Percentiles rank a stretch among this genome's conserved stretches.
Conservation (phyloP, 92 coral and sea anemone genomes). For the Umimayanthus kanabou region DNA sequence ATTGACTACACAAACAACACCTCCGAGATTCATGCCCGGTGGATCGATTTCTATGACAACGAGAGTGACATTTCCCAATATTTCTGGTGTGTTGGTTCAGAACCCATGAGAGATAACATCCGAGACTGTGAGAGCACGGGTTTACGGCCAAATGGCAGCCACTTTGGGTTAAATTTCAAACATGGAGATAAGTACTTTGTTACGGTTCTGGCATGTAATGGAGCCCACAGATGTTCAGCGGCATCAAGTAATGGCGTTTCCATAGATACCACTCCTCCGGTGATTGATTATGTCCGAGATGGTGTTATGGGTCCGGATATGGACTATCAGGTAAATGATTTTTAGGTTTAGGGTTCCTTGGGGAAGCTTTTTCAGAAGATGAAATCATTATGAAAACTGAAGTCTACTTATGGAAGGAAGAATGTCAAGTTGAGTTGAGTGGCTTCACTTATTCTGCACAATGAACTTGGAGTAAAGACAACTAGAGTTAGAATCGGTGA, state of each 20-base stretch:
- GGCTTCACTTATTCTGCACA: neutral
- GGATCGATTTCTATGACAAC: constrained; percentile 93
- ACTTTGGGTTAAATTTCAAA: constrained; percentile 56
- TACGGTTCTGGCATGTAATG: constrained; percentile 83
- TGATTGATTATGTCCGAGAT: constrained; percentile 75
- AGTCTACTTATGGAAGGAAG: neutral
- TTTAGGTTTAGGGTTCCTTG: neutral
- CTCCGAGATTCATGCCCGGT: constrained; percentile 78
- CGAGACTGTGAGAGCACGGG: constrained; percentile 80
- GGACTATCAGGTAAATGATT: constrained; percentile 70
- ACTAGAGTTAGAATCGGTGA: neutral
- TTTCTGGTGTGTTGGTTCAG: constrained; percentile 78
- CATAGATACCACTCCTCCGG: constrained; percentile 82
- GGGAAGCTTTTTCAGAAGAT: neutral
- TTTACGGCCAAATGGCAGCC: constrained; percentile 74
- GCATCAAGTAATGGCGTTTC: constrained; percentile 74
- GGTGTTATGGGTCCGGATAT: constrained; percentile 92
- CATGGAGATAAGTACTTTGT: constrained; percentile 77
- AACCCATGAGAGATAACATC: constrained; percentile 76
- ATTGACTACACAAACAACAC: constrained; percentile 91
- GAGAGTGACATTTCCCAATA: constrained; percentile 89
- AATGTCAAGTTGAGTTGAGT: neutral
- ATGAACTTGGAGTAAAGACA: neutral
- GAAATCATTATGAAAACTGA: neutral
- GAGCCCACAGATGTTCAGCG: constrained; percentile 84